These are phyloP conservation scores for Glaucopsyche alexis DNA, from an alignment of 2,888 invertebrate genomes.

Conservation along the genomic window DNA sequence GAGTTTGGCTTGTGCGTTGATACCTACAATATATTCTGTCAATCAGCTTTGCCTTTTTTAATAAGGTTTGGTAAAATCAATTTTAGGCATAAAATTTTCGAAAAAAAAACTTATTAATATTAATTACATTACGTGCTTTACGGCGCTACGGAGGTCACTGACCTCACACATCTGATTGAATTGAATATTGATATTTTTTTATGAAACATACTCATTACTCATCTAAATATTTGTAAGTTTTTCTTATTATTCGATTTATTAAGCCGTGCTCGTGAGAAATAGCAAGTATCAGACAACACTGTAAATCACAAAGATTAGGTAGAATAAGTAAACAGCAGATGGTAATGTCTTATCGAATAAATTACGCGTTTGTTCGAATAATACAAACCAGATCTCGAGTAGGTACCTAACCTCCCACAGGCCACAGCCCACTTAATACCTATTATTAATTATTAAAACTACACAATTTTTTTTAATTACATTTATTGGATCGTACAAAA, in stretches of 20 bases:
- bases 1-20: no score
- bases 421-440: background rate
- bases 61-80: no score
- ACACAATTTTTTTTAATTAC: background rate
- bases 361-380: background rate
- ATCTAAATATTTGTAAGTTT: background rate
- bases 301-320: background rate
- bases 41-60: no score
- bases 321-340: background rate
- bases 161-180: no score
- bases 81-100: no score
- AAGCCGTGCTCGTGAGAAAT: background rate
- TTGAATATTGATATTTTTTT: no score
- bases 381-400: background rate
- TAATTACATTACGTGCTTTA: no score
- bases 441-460: background rate
- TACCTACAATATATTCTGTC: no score
- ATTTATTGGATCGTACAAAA: no score
- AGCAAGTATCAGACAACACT: background rate
- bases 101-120: no score
- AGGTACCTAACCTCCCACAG: background rate
- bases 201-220: no score
- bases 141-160: no score
- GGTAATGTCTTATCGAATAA: background rate
- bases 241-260: background rate